A percentile compares a stretch with the other conserved stretches of the same genome.
Conservation (phyloP, 2,888 invertebrate species). For the Oxyscelio sp. region DNA sequence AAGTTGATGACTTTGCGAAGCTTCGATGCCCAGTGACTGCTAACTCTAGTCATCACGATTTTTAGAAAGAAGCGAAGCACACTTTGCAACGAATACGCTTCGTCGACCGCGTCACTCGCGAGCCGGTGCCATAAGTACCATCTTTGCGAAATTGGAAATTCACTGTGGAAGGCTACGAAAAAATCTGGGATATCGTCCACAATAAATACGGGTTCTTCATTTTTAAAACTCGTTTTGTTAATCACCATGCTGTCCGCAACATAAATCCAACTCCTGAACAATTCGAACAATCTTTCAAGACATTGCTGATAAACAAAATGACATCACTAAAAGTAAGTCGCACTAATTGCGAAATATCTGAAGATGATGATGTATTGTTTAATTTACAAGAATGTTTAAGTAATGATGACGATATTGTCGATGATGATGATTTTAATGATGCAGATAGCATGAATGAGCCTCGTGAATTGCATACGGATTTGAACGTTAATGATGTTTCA, state of each 20-base stretch:
- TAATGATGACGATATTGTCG: not conserved
- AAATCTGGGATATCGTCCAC: not conserved
- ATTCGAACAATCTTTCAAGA: constrained; percentile 3
- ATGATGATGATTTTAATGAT: not conserved
- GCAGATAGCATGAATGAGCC: not conserved
- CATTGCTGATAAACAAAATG: constrained; percentile 2
- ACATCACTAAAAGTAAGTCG: not conserved
- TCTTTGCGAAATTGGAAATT: constrained; percentile 15
- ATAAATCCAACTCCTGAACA: not conserved
- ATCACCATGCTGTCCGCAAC: not conserved
- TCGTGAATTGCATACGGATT: not conserved
- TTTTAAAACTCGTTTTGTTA: too few species aligned
- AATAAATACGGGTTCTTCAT: not conserved
- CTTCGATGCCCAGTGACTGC: constrained; percentile 14
- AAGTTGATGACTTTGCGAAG: not conserved
- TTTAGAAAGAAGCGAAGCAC: constrained; percentile 8
- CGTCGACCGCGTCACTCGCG: not conserved
- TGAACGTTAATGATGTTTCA: not conserved
- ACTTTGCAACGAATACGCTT: not conserved
- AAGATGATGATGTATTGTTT: not conserved
- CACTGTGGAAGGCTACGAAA: constrained; percentile 16
- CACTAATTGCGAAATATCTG: constrained; percentile 9
- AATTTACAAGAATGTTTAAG: not conserved
- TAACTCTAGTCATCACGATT: not conserved
- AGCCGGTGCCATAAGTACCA: not conserved